Conservation (phyloP, 2,888 invertebrate species). For the Acrobasis suavella region DNA sequence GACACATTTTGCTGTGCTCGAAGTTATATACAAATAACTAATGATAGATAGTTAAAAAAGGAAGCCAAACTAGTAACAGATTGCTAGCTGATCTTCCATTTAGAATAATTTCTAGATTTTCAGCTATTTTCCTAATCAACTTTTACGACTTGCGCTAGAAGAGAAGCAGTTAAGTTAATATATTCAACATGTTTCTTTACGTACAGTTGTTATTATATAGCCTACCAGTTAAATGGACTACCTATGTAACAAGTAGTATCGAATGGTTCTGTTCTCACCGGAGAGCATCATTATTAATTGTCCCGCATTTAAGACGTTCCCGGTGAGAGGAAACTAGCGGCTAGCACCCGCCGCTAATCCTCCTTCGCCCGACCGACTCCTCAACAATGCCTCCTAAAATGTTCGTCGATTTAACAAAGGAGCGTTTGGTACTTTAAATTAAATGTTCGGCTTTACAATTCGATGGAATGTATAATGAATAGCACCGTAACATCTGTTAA, state of each 20-base stretch:
- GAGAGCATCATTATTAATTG: slow-evolving; percentile 67
- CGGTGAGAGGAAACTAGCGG: slow-evolving; percentile 59
- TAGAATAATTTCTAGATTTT: neutral
- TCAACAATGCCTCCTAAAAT: slow-evolving; percentile 67
- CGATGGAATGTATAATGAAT: slow-evolving; percentile 83
- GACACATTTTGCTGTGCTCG: no score
- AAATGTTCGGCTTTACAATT: slow-evolving; percentile 82
- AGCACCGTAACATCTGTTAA: slow-evolving; percentile 83
- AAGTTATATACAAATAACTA: no score
- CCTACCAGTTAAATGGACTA: neutral
- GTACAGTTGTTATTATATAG: no score
- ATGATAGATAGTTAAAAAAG: no score
- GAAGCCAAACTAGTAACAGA: no score
- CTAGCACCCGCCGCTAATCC: slow-evolving; percentile 60
- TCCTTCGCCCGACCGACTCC: slow-evolving; percentile 54
- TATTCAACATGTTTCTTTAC: no score
- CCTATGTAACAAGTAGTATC: neutral
- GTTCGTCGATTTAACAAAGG: slow-evolving; percentile 75
- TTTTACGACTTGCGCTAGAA: no score
- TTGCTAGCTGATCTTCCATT: neutral
- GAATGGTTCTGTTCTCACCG: slow-evolving; percentile 43
- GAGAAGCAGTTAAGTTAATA: no score
- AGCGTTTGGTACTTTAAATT: slow-evolving; percentile 78
- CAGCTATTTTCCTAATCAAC: neutral
- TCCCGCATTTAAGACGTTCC: slow-evolving; percentile 58